These are phyloP conservation scores for Sebastes itinus DNA, from an alignment of 2,797 vertebrate species.

Conservation along the genomic window DNA sequence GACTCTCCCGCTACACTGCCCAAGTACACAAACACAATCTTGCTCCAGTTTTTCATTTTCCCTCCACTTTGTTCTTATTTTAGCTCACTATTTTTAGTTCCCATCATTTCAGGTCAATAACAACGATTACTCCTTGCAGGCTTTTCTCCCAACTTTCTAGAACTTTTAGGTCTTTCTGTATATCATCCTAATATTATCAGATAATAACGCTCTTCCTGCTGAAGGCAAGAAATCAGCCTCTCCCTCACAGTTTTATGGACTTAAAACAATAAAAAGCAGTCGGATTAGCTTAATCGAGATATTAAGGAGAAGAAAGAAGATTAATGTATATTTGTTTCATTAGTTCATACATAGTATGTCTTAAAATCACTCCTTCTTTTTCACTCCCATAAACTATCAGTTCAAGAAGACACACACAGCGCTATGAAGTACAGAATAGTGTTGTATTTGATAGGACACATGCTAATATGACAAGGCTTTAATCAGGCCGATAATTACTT, in stretches of 20 bases:
- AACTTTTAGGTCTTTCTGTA: background rate
- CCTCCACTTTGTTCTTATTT: constrained; percentile 6
- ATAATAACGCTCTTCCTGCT: background rate
- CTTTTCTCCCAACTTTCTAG: background rate
- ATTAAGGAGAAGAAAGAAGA: background rate
- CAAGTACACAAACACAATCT: background rate
- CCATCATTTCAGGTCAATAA: constrained; percentile 20
- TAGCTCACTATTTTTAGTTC: constrained; percentile 6
- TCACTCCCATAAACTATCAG: background rate
- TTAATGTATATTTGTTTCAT: background rate
- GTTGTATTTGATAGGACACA: constrained; percentile 2
- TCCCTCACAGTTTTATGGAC: background rate
- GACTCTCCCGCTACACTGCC: background rate
- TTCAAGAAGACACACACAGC: background rate
- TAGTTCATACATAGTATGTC: background rate
- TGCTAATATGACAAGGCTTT: constrained; percentile 11
- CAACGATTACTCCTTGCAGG: background rate
- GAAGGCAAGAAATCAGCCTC: background rate
- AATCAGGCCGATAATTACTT: background rate
- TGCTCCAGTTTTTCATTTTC: background rate
- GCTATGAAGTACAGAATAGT: background rate
- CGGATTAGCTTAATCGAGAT: background rate
- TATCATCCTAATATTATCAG: background rate
- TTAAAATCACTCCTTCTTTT: background rate
- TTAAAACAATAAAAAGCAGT: background rate